Percentiles rank a stretch among this genome's conserved stretches.
Evolutionary conservation across 2,113 vertebrate species (phyloP).

Genomic region (Gambusia holbrooki): DNA sequence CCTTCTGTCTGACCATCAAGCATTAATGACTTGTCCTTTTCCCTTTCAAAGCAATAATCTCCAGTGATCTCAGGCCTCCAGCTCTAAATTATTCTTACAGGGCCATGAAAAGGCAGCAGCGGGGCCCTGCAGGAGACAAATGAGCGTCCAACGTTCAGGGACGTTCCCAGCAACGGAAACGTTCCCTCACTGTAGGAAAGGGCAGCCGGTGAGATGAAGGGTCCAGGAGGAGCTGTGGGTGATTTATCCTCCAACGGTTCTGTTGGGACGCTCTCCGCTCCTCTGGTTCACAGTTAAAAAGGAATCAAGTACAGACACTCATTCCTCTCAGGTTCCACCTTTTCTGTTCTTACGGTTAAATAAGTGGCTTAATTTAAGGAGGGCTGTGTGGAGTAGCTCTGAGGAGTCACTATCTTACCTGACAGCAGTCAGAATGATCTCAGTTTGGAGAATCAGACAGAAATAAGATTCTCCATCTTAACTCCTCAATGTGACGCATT

Average conservation of each 20-base stretch:
- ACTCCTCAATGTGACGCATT: too few relatives aligned
- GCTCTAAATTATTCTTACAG: conserved; percentile 68
- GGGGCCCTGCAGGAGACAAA: conserved; percentile 67
- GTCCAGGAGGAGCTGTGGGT: conserved; percentile 37
- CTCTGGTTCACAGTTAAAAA: not conserved
- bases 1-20: conserved; percentile 40
- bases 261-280: not conserved
- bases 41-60: conserved; percentile 64
- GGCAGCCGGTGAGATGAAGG: conserved; percentile 34
- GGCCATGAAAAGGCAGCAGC: conserved; percentile 66
- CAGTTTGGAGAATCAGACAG: not conserved
- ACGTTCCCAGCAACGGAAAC: conserved; percentile 65
- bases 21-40: conserved; percentile 68
- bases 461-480: not conserved
- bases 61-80: conserved; percentile 61
- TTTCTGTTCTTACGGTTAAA: not conserved
- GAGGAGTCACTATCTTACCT: not conserved
- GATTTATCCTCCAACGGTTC: conserved; percentile 46
- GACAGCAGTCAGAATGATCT: not conserved
- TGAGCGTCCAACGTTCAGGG: conserved; percentile 61
- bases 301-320: too few relatives aligned
- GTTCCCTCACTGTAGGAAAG: conserved; percentile 45
- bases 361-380: not conserved
- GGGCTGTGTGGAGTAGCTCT: not conserved
- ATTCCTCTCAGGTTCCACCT: not conserved